Base-by-base conservation (phyloP, 2,797 vertebrate genomes). In the Adrianichthys oophorus region DNA sequence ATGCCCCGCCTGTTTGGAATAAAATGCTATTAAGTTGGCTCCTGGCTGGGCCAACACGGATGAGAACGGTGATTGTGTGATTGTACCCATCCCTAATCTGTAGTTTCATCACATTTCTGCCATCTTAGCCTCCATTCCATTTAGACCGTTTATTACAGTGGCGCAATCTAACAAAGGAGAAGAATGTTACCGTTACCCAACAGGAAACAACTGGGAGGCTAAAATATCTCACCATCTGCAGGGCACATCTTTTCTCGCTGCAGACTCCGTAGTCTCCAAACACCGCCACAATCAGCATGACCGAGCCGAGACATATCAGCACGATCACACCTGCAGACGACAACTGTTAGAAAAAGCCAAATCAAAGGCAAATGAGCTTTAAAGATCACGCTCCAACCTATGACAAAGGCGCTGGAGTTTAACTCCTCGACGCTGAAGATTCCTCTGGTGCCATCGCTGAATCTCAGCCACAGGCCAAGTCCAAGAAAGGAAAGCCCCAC, bases 401-500 rank as follows among this genome's bases (percentile, higher is more conserved):
- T 50, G 2, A 86, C 79, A 52, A 91, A 90, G 10, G 80, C 41
- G 0, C 65, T 68, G 0, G 86, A 86, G 59, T 78, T 74, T 13
- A 90, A 45, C 0, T 0, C 10, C 0, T 78, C 4, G 0, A 85
- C 8, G 37, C 68, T 0, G 17, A 90, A 90, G 32, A 89, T 44
- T 4, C 15, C 60, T 21, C 68, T 68, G 23, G 90, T 91, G 47
- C 46, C 26, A 0, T 15, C 0, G 17, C 89, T 86, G 58, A 89
- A 80, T 21, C 89, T 71, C 48, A 93, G 46, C 87, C 88, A 91
- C 41, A 91, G 0, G 6, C 90, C 90, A 0, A 88, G 60, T 1
- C 13, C 71, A n/a, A 91, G 1, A 1, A 89, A 76, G 1, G 48
- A 72, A 0, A 80, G 1, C 0, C 91, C 92, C 56, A 89, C 15